Base-by-base conservation (phyloP, 1,140 invertebrate species). In the Sminthurinus signatus region DNA sequence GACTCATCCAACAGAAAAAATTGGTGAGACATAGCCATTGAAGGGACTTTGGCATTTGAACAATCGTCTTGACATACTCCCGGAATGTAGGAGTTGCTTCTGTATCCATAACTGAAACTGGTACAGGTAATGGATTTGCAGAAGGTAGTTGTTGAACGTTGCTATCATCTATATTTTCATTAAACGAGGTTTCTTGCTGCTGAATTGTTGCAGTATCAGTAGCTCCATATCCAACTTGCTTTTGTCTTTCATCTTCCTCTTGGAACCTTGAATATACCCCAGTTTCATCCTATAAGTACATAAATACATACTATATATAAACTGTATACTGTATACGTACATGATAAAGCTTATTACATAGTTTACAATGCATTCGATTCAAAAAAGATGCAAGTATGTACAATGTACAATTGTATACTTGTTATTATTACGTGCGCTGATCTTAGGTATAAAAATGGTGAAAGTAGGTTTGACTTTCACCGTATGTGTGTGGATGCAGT, bases 1-100 rank as follows among this genome's bases (percentile, higher is more conserved):
- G 93, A 91, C n/a, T n/a, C 91, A 95, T 96, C 95, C 94, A 97
- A 74, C 91, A 96, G 76, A 96, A 96, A 0, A 96, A 80, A 79
- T 97, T 97, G 0, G 93, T 96, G 2, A 96, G 66, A 73, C 94
- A 97, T 1, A 98, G 82, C 70, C 93, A 84, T 39, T 86, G 81
- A 60, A 98, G 78, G 1, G 89, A 93, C 62, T 80, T 78, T 0
- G 94, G 93, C 90, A 97, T 95, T 59, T 85, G 81, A 0, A 97
- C 73, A 29, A 97, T 96, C 2, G 93, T 95, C 56, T 83, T 79
- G 12, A 98, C 79, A 76, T 97, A 96, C 70, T 93, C 84, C 28
- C 74, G 75, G 10, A 83, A 72, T 10, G 76, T 67, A 8, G 70
- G 70, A 27, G 44, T 14, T 32, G 51, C 5, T 48, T 60, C 62